Evolutionary conservation across 2,113 vertebrate species (phyloP), one percentile per base, ranked within the genome.

Genomic region (Gambusia holbrooki): DNA sequence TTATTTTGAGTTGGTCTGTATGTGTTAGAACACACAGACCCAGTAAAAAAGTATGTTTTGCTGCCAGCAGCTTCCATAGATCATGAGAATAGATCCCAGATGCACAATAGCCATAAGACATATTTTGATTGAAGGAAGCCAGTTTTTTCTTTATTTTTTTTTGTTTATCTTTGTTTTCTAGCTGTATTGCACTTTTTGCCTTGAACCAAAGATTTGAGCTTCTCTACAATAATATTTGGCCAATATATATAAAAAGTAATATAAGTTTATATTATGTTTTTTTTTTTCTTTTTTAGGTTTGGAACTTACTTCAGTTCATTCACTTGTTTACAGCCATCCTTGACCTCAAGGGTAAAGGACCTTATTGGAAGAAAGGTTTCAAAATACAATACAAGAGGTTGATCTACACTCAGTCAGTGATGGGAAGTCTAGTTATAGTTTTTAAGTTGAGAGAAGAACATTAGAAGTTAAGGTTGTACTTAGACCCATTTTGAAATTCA

Each of bases 261-360:
- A 27, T 37, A 45, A 69, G 37, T 5, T 17, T 66, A 35, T 74
- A 22, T 37, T 45, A 69, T 25, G 22, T 22, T 28, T 17, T 32
- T 0, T 30, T 37, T 70, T 73, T 33, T 19, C 22, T 80, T 15
- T 15, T 19, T 3, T 63, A 60, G 48, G 69, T 42, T 6, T n/a
- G 35, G 73, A 73, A 69, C 65, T n/a, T 30, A 28, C 17, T 29
- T 5, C 58, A 27, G 17, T 37, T 29, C 60, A 22, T 66, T 80
- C 61, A 63, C 29, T 71, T 82, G 73, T 80, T 80, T 76, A 74
- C 28, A 62, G 63, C 28, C 12, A 48, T 63, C 61, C 62, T 80
- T 76, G 71, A 66, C 71, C 58, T 48, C 45, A 28, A 69, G 62
- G n/a, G 37, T 12, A 33, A 28, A 69, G 74, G 11, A 17, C 28